These are phyloP conservation scores for Mormyrus proboscirostris DNA, from an alignment of 2,797 vertebrate genomes.

Conservation along the genomic window DNA sequence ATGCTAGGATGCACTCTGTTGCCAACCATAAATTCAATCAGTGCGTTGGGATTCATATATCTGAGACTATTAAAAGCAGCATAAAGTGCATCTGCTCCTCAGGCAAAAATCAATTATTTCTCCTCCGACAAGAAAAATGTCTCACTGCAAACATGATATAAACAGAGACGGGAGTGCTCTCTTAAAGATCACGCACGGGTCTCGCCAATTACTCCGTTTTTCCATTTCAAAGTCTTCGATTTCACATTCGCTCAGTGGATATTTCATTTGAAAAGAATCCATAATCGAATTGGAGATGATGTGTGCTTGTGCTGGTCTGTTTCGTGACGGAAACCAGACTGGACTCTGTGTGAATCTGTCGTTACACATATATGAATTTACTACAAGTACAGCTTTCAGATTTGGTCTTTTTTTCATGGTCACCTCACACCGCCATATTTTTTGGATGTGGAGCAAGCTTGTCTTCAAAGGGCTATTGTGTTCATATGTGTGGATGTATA, in stretches of 20 bases:
- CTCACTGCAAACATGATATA: constrained; percentile 40
- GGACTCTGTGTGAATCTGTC: constrained; percentile 45
- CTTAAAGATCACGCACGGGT: constrained; percentile 44
- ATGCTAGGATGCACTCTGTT: constrained; percentile 1
- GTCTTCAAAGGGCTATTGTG: neutral
- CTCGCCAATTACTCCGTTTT: constrained; percentile 42
- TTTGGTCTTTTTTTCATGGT: constrained; percentile 25
- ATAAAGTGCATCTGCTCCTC: constrained; percentile 39
- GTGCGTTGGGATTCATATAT: constrained; percentile 30
- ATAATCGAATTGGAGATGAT: constrained; percentile 55
- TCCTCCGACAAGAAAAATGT: constrained; percentile 32
- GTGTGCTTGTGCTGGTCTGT: constrained; percentile 32
- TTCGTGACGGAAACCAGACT: constrained; percentile 30
- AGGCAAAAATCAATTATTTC: constrained; percentile 31
- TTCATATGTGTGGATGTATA: neutral
- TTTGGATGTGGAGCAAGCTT: constrained; percentile 35
- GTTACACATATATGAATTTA: neutral
- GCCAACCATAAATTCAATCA: constrained; percentile 13
- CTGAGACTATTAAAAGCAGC: constrained; percentile 36
- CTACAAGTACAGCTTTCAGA: neutral
- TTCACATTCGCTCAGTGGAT: constrained; percentile 39
- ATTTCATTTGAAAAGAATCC: constrained; percentile 50
- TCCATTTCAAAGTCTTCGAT: constrained; percentile 48
- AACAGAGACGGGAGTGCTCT: constrained; percentile 18
- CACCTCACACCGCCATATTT: constrained; percentile 52